Evolutionary conservation across 2,113 vertebrate genomes (phyloP), one percentile per base, ranked within the genome.

Genomic region (Dasyornis broadbenti): DNA sequence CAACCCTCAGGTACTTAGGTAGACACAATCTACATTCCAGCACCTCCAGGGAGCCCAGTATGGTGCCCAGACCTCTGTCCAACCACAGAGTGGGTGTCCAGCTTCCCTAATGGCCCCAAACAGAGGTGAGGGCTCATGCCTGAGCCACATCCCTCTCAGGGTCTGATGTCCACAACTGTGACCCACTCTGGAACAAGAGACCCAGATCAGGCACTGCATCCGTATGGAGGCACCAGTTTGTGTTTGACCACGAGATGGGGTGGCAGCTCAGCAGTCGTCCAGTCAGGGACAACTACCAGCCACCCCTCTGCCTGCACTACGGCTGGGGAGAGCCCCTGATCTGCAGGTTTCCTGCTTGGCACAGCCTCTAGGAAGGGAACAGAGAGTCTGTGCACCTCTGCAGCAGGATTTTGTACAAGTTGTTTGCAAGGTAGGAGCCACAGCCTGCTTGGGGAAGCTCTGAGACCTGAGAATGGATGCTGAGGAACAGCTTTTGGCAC

Each of bases 241-340:
- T 24, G 24, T 79, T 30, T 52, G 59, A 54, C 95, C 97, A 97
- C 27, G 9, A 96, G 96, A 77, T 90, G 96, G 95, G 64, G 91
- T 20, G 89, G 81, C 90, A 95, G 81, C 52, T 94, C 97, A 97
- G 61, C 19, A 16, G 79, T 92, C 4, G n/a, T 86, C 47, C 47
- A 61, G 35, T 42, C 27, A 64, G 33, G 47, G 56, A 64, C 1
- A 9, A 23, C 21, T 49, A 33, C 37, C 64, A 83, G 37, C 11
- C 42, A 22, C 7, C 8, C 37, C 24, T 82, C 28, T 82, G 56
- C 33, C 42, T 63, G 42, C 17, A 12, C 47, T 23, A 7, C 16
- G n/a, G 17, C 5, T 27, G 33, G 8, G 31, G 28, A 56, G 15
- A 57, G 19, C 2, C 7, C 14, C 54, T 18, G 22, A 40, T 10